phyloP scores from a whole-genome alignment of 2,797 vertebrate genomes.

The Perodicticus potto region DNA sequence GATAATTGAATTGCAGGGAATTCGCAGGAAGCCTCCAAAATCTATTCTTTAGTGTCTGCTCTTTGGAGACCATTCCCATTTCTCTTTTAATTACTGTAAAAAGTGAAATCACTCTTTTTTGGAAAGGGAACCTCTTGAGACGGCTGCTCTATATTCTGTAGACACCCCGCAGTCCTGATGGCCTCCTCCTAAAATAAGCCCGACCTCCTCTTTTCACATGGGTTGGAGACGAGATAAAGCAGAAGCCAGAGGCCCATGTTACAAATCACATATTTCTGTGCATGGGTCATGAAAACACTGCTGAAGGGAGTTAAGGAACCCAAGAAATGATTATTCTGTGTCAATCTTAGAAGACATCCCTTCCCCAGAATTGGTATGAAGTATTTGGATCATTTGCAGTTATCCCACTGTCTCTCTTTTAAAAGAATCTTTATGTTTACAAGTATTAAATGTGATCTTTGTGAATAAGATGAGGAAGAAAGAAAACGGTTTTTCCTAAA shows the following conservation, averaged over 20 bases:
- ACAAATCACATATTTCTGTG: neutral
- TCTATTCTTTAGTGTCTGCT: slow-evolving; percentile 75
- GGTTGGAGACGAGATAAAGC: neutral
- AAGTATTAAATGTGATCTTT: neutral
- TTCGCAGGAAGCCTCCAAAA: slow-evolving; percentile 68
- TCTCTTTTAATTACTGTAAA: slow-evolving; percentile 83
- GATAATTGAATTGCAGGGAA: slow-evolving; percentile 83
- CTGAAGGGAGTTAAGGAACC: neutral
- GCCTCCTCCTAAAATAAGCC: neutral
- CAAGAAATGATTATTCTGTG: neutral
- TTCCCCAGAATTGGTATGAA: neutral
- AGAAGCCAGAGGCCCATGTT: neutral
- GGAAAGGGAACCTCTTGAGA: slow-evolving; percentile 31
- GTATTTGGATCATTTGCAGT: neutral
- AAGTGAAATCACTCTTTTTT: slow-evolving; percentile 66
- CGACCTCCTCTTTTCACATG: neutral
- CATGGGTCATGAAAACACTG: neutral
- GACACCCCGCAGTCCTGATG: neutral
- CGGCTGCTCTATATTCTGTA: neutral
- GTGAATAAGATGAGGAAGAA: slow-evolving; percentile 1
- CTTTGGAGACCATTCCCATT: slow-evolving; percentile 77
- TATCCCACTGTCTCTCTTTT: neutral
- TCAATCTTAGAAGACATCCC: neutral
- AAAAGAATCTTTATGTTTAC: neutral
- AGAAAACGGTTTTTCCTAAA: neutral